A percentile compares a stretch with the other conserved stretches of the same genome.
Conservation (phyloP, 2,797 vertebrate genomes). For the Emys orbicularis region DNA sequence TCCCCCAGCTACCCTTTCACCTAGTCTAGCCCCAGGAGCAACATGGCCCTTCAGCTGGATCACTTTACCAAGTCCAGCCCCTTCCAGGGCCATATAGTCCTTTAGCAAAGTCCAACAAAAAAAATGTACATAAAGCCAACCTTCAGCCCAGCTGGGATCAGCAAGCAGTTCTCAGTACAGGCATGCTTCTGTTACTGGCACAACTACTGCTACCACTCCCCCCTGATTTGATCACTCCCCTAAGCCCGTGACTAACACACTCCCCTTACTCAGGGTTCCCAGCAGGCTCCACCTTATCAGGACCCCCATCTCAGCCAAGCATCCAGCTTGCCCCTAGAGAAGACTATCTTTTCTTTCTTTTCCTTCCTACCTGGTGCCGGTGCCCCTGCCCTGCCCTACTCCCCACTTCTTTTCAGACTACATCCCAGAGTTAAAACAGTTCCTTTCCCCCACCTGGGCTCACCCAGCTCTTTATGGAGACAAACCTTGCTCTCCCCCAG, state of each 20-base stretch:
- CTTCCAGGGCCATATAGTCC: background rate
- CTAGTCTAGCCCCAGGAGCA: background rate
- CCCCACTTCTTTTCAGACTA: background rate
- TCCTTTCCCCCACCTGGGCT: background rate
- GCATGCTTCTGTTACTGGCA: too few relatives aligned
- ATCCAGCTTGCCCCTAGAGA: background rate
- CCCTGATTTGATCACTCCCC: too few relatives aligned
- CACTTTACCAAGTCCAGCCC: too few relatives aligned
- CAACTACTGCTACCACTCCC: too few relatives aligned
- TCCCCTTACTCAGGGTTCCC: background rate
- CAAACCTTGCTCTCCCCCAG: background rate
- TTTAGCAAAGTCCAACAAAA: background rate
- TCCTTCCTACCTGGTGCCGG: too few relatives aligned
- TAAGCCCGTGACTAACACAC: background rate
- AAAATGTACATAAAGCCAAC: too few relatives aligned
- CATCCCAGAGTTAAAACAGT: background rate
- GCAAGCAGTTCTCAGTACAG: too few relatives aligned
- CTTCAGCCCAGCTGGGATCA: too few relatives aligned
- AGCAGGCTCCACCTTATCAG: background rate
- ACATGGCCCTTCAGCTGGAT: background rate
- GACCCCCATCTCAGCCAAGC: background rate
- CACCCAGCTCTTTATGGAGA: background rate
- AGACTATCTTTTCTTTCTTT: background rate
- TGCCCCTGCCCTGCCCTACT: too few relatives aligned
- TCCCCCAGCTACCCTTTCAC: background rate